Conservation (phyloP, 2,797 vertebrate species). For the Dicrostonyx torquatus region DNA sequence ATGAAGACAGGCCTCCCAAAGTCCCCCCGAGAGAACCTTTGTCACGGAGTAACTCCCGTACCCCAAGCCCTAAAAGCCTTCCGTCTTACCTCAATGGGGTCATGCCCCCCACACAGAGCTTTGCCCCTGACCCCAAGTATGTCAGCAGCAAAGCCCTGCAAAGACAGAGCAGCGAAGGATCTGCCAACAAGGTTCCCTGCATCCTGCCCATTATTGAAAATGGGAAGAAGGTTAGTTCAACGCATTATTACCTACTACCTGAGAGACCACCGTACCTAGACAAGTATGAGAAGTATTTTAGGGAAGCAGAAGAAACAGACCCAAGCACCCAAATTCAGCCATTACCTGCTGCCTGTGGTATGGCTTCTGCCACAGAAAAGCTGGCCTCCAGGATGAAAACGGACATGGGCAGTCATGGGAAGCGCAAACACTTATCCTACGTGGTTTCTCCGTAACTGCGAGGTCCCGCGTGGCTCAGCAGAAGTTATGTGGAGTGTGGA, state of each 20-base stretch:
- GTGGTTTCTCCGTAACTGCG: constrained; percentile 88
- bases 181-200: constrained; percentile 88
- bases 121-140: constrained; percentile 97
- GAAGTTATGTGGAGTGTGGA: not conserved
- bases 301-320: constrained; percentile 87
- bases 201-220: constrained; percentile 97
- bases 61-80: constrained; percentile 95
- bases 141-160: constrained; percentile 94
- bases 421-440: constrained; percentile 89
- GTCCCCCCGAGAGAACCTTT: constrained; percentile 95
- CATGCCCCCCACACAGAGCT: constrained; percentile 98
- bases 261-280: constrained; percentile 91
- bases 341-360: constrained; percentile 74
- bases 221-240: constrained; percentile 93
- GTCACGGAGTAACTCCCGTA: constrained; percentile 90
- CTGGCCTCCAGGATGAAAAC: constrained; percentile 78
- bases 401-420: constrained; percentile 84
- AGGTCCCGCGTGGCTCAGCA: not conserved
- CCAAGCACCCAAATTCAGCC: constrained; percentile 78
- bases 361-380: constrained; percentile 71
- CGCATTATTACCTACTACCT: constrained; percentile 97
- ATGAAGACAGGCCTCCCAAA: constrained; percentile 96
- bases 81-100: constrained; percentile 95
- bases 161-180: constrained; percentile 95
- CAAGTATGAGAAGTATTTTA: constrained; percentile 91